phyloP scores from a whole-genome alignment of 2,113 vertebrate species.

The Poeciliopsis prolifica region DNA sequence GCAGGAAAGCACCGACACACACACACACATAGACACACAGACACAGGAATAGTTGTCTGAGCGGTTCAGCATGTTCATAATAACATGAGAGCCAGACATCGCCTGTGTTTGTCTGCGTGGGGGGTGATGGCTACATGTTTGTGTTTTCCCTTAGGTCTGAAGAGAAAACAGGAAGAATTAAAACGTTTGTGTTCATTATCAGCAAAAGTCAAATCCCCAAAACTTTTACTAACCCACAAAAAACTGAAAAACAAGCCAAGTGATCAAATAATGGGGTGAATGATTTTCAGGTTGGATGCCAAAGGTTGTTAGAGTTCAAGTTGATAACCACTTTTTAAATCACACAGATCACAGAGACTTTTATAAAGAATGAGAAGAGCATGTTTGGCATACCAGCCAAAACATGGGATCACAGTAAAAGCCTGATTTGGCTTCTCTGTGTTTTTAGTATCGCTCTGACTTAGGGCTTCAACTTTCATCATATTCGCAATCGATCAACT shows the following conservation, averaged over 20 bases:
- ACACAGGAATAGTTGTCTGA: slow-evolving; percentile 71
- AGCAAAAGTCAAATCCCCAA: not conserved
- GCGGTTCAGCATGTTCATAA: slow-evolving; percentile 73
- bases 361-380: too few relatives aligned
- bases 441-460: too few relatives aligned
- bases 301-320: not conserved
- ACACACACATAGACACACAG: slow-evolving; percentile 30
- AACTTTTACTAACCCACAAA: not conserved
- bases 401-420: not conserved
- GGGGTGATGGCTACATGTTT: slow-evolving; percentile 47
- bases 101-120: slow-evolving; percentile 62
- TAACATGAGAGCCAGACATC: slow-evolving; percentile 69
- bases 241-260: not conserved
- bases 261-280: not conserved
- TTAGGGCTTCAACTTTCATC: too few relatives aligned
- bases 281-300: not conserved
- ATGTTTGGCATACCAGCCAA: too few relatives aligned
- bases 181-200: not conserved
- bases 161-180: slow-evolving; percentile 49
- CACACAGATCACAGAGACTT: too few relatives aligned
- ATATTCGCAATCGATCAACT: too few relatives aligned
- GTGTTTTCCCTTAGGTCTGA: slow-evolving; percentile 41
- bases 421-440: not conserved
- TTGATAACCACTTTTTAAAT: too few relatives aligned
- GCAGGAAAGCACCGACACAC: slow-evolving; percentile 54